Conservation (phyloP, 2,888 invertebrate genomes). For the Zygaena filipendulae region DNA sequence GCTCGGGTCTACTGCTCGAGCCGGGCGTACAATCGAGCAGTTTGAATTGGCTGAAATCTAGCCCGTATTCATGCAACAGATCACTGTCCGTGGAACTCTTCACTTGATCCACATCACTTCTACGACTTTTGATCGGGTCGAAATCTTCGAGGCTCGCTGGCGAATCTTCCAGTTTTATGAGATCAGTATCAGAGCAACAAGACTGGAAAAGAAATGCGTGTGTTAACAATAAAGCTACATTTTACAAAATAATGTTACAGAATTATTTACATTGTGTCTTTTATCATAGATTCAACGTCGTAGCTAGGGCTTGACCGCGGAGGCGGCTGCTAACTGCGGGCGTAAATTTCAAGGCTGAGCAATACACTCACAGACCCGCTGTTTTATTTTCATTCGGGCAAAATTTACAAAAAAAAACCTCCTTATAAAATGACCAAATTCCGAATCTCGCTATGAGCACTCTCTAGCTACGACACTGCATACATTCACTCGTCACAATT, state of each 20-base stretch:
- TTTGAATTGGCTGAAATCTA: constrained; percentile 70
- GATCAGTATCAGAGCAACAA: constrained; percentile 50
- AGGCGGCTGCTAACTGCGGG: too few relatives aligned
- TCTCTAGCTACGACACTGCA: too few relatives aligned
- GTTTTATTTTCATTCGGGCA: too few relatives aligned
- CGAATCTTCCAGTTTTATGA: constrained; percentile 56
- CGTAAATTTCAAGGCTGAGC: too few relatives aligned
- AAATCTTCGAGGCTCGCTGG: constrained; percentile 53
- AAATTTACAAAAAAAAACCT: background rate
- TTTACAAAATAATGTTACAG: constrained; percentile 6
- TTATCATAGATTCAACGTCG: too few relatives aligned
- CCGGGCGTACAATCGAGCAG: constrained; percentile 51
- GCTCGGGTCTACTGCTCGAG: constrained; percentile 28
- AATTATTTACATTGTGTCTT: too few relatives aligned
- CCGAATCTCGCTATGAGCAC: background rate
- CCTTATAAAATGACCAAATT: background rate
- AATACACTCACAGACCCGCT: too few relatives aligned
- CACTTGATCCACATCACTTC: constrained; percentile 39
- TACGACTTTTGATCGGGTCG: constrained; percentile 50
- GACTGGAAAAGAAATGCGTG: constrained; percentile 62
- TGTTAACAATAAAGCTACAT: constrained; percentile 5
- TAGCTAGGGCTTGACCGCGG: too few relatives aligned
- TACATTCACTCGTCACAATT: too few relatives aligned
- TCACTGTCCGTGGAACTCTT: constrained; percentile 68
- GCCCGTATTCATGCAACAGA: constrained; percentile 77